phyloP scores from a whole-genome alignment of 1,140 invertebrate genomes.

The Zophobas morio region DNA sequence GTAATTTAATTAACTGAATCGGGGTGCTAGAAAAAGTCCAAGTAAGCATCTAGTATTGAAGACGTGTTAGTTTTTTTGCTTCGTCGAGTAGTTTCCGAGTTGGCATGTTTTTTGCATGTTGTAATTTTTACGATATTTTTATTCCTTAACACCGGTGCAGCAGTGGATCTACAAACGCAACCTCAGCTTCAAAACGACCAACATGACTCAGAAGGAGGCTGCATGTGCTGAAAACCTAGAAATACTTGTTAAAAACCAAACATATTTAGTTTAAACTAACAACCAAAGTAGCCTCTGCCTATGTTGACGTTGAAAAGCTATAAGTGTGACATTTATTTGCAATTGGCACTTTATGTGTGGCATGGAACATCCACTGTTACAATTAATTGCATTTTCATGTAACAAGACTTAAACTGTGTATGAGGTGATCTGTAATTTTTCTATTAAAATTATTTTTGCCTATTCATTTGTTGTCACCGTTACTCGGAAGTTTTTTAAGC shows the following conservation, averaged over 20 bases:
- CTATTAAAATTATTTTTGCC: constrained; percentile 53
- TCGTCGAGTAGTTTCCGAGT: background rate
- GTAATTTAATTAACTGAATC: constrained; percentile 14
- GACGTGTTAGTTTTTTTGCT: background rate
- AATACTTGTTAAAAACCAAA: constrained; percentile 46
- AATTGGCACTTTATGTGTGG: constrained; percentile 54
- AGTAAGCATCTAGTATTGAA: background rate
- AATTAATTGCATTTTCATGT: constrained; percentile 52
- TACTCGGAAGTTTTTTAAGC: constrained; percentile 32
- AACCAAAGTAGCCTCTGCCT: constrained; percentile 61
- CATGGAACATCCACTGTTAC: constrained; percentile 51
- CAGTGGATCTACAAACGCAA: constrained; percentile 85
- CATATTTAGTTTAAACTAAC: constrained; percentile 52
- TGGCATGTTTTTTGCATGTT: constrained; percentile 37
- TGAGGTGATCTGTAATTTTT: constrained; percentile 47
- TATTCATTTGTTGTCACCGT: constrained; percentile 46
- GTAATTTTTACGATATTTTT: constrained; percentile 16
- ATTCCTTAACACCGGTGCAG: constrained; percentile 70
- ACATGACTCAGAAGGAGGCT: constrained; percentile 83
- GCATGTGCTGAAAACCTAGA: constrained; percentile 76
- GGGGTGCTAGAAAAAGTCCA: background rate
- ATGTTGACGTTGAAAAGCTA: constrained; percentile 56
- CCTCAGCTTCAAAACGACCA: constrained; percentile 80
- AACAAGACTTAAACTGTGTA: constrained; percentile 47
- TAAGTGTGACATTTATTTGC: constrained; percentile 57